Percentiles rank a stretch among this genome's conserved stretches.
These are phyloP conservation scores for Heteropelma amictum DNA, from an alignment of 2,888 invertebrate species.

Conservation along the genomic window DNA sequence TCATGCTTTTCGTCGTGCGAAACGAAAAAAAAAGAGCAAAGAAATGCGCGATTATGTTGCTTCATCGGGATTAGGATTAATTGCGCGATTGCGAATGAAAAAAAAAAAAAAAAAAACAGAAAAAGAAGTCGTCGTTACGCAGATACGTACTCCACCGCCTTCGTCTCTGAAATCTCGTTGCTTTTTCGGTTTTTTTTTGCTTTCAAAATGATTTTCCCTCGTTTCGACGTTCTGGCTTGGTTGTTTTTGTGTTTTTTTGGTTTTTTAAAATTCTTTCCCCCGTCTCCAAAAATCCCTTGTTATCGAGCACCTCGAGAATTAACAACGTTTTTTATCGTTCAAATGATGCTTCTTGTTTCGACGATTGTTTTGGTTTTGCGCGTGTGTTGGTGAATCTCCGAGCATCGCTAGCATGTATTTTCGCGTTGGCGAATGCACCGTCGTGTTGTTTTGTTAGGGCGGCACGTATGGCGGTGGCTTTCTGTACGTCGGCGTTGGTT, in stretches of 20 bases:
- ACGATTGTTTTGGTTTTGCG: conserved; percentile 69
- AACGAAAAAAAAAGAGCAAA: too few relatives aligned
- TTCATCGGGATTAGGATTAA: too few relatives aligned
- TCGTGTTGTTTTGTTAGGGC: conserved; percentile 84
- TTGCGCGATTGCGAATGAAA: background rate
- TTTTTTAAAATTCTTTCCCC: conserved; percentile 26
- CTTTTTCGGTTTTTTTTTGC: conserved; percentile 9
- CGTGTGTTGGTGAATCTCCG: conserved; percentile 73
- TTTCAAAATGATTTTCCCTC: background rate
- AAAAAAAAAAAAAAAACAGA: background rate
- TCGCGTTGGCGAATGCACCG: conserved; percentile 73
- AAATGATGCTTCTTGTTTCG: conserved; percentile 52
- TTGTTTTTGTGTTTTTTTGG: conserved; percentile 4
- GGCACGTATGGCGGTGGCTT: conserved; percentile 98
- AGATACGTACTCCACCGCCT: too few relatives aligned
- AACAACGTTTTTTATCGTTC: conserved; percentile 45
- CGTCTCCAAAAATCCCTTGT: conserved; percentile 38
- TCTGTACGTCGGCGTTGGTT: conserved; percentile 93
- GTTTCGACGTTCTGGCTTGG: conserved; percentile 12
- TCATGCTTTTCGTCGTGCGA: too few relatives aligned
- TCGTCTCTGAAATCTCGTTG: conserved; percentile 33
- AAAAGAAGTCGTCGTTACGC: too few relatives aligned
- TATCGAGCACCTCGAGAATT: conserved; percentile 56
- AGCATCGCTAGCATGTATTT: conserved; percentile 76
- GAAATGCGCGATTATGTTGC: too few relatives aligned